These are phyloP conservation scores for Torymus tubicola DNA, from an alignment of 2,888 invertebrate genomes.

Conservation along the genomic window DNA sequence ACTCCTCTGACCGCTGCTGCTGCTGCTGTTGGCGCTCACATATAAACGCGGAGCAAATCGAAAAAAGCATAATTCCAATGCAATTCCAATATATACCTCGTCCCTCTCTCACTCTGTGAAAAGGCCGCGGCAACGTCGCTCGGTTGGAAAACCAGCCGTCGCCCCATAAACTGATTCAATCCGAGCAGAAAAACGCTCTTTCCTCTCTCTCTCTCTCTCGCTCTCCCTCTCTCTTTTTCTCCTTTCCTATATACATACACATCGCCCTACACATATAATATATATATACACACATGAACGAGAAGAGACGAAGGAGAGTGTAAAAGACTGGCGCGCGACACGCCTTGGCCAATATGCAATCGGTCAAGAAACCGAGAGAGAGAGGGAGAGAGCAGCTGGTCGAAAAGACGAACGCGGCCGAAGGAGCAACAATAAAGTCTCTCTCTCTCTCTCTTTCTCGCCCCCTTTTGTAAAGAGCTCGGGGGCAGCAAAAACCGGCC, in stretches of 20 bases:
- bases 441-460: no score
- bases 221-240: no score
- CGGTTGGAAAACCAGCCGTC: no score
- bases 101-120: background rate
- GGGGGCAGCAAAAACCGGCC: slow-evolving; percentile 17
- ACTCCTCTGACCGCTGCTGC: no score
- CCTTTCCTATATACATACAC: no score
- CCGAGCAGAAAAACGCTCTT: slow-evolving; percentile 12
- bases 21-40: no score
- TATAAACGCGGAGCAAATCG: background rate
- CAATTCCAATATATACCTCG: background rate
- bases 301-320: no score
- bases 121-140: background rate
- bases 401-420: slow-evolving; percentile 5
- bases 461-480: background rate
- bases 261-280: no score
- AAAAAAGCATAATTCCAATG: slow-evolving; percentile 7
- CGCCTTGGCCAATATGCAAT: background rate
- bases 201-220: no score
- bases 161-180: no score
- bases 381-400: slow-evolving; percentile 18
- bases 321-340: slow-evolving; percentile 2
- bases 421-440: background rate
- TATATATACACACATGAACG: no score
- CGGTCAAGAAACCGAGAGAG: slow-evolving; percentile 10